Evolutionary conservation across 2,888 invertebrate genomes (phyloP), one percentile per base, ranked within the genome.

Genomic region (Antheraea assamensis): DNA sequence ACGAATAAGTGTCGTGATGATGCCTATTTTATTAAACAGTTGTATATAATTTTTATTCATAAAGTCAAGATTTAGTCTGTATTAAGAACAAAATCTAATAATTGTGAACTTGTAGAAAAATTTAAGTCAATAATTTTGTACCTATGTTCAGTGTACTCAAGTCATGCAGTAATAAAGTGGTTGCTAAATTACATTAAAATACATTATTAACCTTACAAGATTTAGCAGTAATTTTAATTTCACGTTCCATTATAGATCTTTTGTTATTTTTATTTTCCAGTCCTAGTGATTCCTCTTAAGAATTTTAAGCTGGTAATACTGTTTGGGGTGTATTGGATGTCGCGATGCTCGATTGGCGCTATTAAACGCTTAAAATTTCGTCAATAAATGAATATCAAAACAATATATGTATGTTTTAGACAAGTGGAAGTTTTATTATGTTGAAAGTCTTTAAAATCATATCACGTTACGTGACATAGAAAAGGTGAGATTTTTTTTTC

Each of bases 301-400:
- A 30, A 3, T 17, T 64, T 27, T 30, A 15, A 55, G 27, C 52
- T 52, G 55, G 71, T n/a, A 30, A 71, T 66, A 30, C 35, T 66
- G 30, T 66, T 30, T 49, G 31, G 52, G 27, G 27, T 47, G 42
- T 61, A 24, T 72, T 58, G 35, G 17, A 27, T 27, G 27, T 47
- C 21, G 64, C 66, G 64, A 27, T 49, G 68, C 55, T 66, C 55
- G 49, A 72, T 85, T 87, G 84, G 87, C 86, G 87, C 84, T 84
- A 79, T 82, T 85, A 81, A 81, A 80, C 78, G 80, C 78, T 75
- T 72, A 75, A 77, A 74, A 73, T 78, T 74, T 42, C 78, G 27
- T 30, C 30, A 17, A 30, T 64, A 30, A 64, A 30, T 64, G 17
- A 4, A 3, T 64, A 64, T 64, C 27, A 30, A 64, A 64, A 64